Evolutionary conservation across 2,888 invertebrate species (phyloP), one percentile per base, ranked within the genome.

Genomic region (Drosophila meridiana): DNA sequence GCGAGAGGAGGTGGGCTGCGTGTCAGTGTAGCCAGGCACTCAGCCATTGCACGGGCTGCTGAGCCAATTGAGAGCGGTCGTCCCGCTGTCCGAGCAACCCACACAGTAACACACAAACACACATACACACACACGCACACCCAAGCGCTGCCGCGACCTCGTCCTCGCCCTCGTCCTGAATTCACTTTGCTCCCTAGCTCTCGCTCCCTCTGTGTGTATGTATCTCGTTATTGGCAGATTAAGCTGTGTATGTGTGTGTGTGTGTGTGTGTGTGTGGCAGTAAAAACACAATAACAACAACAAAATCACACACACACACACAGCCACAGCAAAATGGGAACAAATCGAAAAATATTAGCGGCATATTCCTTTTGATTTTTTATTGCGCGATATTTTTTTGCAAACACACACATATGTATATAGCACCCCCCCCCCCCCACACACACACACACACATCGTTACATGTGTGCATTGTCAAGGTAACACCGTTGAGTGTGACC

Each of bases 311-410:
- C 47, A 26, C 36, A 36, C 26, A 32, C 13, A 72, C 71, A 62
- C 11, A 32, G 32, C 9, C 50, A 20, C 20, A 34, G 50, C 11
- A n/a, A 48, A 61, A 56, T 66, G 69, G 48, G 45, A 83, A 83
- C 83, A 86, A 88, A 86, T 87, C 88, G 80, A 78, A 77, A 78
- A 69, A 87, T 85, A 87, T 87, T 84, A 85, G 77, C 83, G 70
- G 72, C 77, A 78, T 88, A 76, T 84, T 83, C 65, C 69, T 70
- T 87, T 87, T 87, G 77, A 86, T 83, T 88, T 87, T 84, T 85
- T 87, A 77, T 84, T 87, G 80, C 69, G 65, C 76, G 59, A 64
- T 69, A 55, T 66, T 72, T 58, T 59, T 34, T 20, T 40, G 30
- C 28, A 59, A 43, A 62, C 50, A 52, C 50, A 48, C 58, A 32